phyloP scores from a whole-genome alignment of 2,113 vertebrate genomes.

The Polypterus bichir region DNA sequence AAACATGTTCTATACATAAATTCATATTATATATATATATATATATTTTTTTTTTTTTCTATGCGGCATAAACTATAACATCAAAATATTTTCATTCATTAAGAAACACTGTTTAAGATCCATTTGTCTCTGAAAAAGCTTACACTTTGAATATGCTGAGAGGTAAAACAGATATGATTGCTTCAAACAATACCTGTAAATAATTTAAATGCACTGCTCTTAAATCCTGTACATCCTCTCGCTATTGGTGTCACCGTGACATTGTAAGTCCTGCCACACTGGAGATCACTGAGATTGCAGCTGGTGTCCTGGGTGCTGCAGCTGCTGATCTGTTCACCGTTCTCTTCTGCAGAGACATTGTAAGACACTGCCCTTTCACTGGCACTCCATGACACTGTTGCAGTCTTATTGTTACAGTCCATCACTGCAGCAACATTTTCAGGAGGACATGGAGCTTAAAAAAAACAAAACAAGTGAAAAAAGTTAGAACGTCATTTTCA shows the following conservation, averaged over 20 bases:
- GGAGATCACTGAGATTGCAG: constrained; percentile 31
- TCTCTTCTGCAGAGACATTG: constrained; percentile 19
- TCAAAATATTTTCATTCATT: no score
- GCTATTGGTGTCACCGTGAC: constrained; percentile 29
- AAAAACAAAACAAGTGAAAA: no score
- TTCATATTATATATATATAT: no score
- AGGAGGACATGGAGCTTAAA: no score
- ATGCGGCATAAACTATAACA: no score
- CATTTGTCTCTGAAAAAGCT: no score
- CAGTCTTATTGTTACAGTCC: constrained; percentile 30
- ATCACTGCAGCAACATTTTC: constrained; percentile 20
- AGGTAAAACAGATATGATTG: no score
- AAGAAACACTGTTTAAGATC: no score
- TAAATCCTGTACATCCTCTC: background rate
- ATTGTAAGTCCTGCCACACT: constrained; percentile 39
- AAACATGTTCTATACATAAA: no score
- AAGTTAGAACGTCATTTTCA: no score
- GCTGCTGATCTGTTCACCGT: constrained; percentile 17
- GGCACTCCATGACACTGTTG: constrained; percentile 33
- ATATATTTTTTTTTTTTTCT: no score
- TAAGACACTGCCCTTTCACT: constrained; percentile 36
- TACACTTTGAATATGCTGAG: no score
- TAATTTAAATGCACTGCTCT: background rate
- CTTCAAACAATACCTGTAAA: constrained; percentile 8
- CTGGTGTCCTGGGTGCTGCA: constrained; percentile 33